These are phyloP conservation scores for Potamilus streckersoni DNA, from an alignment of 1,140 invertebrate species.

Conservation along the genomic window DNA sequence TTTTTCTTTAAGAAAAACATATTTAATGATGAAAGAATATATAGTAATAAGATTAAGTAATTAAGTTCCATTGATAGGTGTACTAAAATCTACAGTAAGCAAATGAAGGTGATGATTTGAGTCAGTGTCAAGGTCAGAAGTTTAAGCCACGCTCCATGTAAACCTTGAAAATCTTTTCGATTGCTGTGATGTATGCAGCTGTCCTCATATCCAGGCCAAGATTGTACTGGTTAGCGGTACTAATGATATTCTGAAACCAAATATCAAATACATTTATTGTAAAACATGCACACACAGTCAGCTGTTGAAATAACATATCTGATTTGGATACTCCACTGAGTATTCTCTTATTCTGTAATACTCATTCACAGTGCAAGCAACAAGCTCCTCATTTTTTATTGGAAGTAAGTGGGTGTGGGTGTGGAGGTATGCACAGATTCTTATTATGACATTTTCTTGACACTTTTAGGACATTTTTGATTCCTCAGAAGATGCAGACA, in stretches of 20 bases:
- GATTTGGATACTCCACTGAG: background rate
- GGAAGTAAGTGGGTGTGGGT: too few relatives aligned
- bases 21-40: too few relatives aligned
- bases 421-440: too few relatives aligned
- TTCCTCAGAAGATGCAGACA: too few relatives aligned
- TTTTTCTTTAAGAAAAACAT: too few relatives aligned
- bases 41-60: too few relatives aligned
- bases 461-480: too few relatives aligned
- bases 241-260: slow-evolving; percentile 92
- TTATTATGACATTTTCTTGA: too few relatives aligned
- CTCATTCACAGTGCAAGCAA: background rate
- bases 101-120: background rate
- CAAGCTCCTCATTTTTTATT: too few relatives aligned
- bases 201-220: slow-evolving; percentile 97
- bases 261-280: background rate
- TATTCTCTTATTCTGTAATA: background rate
- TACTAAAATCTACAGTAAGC: background rate
- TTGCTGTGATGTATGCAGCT: slow-evolving; percentile 97
- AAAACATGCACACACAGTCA: background rate
- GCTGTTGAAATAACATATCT: background rate
- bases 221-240: slow-evolving; percentile 96
- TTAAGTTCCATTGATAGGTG: too few relatives aligned
- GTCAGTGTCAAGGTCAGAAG: slow-evolving; percentile 72
- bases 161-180: slow-evolving; percentile 99
- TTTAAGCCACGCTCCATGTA: slow-evolving; percentile 97